Percentiles rank a stretch among this genome's conserved stretches.
phyloP scores from a whole-genome alignment of 37 sponge, comb jelly and placozoan genomes.

The Beroe forskalii region DNA sequence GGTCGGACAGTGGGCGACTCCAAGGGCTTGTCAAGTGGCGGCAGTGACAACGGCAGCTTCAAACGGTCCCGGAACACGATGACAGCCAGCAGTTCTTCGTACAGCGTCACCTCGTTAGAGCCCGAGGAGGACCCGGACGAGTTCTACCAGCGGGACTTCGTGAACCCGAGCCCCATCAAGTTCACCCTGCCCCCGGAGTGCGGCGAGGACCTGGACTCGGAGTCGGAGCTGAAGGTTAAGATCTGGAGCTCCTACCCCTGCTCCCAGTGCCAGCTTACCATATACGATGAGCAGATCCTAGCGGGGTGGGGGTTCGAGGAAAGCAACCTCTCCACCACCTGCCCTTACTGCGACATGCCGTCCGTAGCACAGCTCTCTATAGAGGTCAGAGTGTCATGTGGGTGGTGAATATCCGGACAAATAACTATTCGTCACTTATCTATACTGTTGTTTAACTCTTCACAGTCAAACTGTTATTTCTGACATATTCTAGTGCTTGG shows the following conservation, averaged over 20 bases:
- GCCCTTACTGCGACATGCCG: conserved; percentile 41
- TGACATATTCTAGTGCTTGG: no score
- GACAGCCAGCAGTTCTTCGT: conserved; percentile 36
- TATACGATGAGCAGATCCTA: conserved; percentile 60
- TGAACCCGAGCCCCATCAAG: conserved; percentile 54
- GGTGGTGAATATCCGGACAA: no score
- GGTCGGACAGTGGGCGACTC: background rate
- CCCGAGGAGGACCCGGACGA: conserved; percentile 52
- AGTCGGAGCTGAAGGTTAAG: conserved; percentile 20
- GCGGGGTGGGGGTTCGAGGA: conserved; percentile 38
- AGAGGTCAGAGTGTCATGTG: no score
- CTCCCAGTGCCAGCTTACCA: background rate
- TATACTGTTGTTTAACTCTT: no score
- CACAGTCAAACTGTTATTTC: no score
- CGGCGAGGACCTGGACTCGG: conserved; percentile 45
- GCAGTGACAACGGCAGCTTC: conserved; percentile 22
- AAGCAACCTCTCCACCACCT: conserved; percentile 47
- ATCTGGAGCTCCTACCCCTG: conserved; percentile 56
- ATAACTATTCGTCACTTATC: no score
- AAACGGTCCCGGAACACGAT: background rate
- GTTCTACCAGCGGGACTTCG: conserved; percentile 4
- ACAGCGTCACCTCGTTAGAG: conserved; percentile 30
- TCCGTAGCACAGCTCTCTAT: conserved; percentile 60
- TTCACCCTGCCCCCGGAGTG: conserved; percentile 23
- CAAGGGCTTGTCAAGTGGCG: background rate